Evolutionary conservation across 2,888 invertebrate genomes (phyloP).

Genomic region (Mystacides longicornis): DNA sequence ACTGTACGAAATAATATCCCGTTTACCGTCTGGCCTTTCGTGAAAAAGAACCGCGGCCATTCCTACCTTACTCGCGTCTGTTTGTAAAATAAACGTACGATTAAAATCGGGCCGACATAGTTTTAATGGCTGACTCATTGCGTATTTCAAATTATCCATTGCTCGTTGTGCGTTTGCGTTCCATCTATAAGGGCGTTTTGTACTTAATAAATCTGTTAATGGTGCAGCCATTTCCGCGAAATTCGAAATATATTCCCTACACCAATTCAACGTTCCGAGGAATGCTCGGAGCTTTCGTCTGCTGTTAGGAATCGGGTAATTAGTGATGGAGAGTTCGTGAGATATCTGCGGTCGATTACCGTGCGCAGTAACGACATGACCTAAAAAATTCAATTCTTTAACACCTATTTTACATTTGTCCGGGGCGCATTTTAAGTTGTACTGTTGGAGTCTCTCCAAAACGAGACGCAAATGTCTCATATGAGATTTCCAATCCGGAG

Average conservation of each 20-base stretch:
- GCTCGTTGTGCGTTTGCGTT: neutral
- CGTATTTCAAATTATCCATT: neutral
- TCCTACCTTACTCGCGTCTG: slow-evolving; percentile 2
- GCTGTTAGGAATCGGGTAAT: neutral
- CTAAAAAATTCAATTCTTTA: neutral
- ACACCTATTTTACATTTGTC: neutral
- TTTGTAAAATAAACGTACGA: neutral
- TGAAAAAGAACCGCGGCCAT: slow-evolving; percentile 2
- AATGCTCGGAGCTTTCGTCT: neutral
- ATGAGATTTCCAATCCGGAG: neutral
- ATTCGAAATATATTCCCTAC: neutral
- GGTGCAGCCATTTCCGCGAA: neutral
- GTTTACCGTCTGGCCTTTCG: neutral
- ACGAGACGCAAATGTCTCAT: neutral
- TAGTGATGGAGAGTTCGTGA: neutral
- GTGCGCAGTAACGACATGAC: neutral
- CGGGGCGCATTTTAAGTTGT: neutral
- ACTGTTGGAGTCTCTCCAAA: neutral
- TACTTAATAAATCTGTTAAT: neutral
- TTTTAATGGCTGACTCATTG: neutral
- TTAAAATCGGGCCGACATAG: neutral
- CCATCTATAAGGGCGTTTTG: neutral
- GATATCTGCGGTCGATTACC: neutral
- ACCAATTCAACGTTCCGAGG: neutral
- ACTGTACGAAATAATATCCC: neutral